Evolutionary conservation across 2,797 vertebrate species (phyloP).

Genomic region (Manis javanica): DNA sequence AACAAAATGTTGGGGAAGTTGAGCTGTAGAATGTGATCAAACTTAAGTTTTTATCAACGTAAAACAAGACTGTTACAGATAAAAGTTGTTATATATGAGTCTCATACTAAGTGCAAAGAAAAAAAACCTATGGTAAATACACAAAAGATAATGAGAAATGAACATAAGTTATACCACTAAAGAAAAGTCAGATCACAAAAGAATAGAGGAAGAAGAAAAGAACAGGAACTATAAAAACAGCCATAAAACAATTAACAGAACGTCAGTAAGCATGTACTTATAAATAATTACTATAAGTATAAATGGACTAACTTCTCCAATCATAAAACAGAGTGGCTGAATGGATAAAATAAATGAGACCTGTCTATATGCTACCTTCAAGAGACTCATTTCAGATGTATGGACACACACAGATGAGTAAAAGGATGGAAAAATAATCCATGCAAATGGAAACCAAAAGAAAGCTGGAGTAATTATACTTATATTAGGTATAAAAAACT

Average conservation of each 20-base stretch:
- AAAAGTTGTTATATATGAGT: not conserved
- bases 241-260: not conserved
- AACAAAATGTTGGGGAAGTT: not conserved
- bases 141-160: not conserved
- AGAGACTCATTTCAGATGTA: not conserved
- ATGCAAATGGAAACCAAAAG: not conserved
- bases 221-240: not conserved
- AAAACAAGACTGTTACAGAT: not conserved
- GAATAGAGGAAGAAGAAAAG: not conserved
- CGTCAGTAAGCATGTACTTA: not conserved
- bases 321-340: not conserved
- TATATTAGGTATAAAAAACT: not conserved
- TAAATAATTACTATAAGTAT: not conserved
- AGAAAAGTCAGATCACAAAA: not conserved
- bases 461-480: not conserved
- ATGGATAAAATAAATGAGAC: not conserved
- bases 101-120: not conserved
- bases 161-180: not conserved
- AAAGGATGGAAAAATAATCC: not conserved
- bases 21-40: not conserved
- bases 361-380: not conserved
- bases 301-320: not conserved
- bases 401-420: not conserved
- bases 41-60: not conserved
- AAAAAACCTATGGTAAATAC: not conserved